Evolutionary conservation across 2,113 vertebrate species (phyloP).

Genomic region (Scartelaos histophorus): DNA sequence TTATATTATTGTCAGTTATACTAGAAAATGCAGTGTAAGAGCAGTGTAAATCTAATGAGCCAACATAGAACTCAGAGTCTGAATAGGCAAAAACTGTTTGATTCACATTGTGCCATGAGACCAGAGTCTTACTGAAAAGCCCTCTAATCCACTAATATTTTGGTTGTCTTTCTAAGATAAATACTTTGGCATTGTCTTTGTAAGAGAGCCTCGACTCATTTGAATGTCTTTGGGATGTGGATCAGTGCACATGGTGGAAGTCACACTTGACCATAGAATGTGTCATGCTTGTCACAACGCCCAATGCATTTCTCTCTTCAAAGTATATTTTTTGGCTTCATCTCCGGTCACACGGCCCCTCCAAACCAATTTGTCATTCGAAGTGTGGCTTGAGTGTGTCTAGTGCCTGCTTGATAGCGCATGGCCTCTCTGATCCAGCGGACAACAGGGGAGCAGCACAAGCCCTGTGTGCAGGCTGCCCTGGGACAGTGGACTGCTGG

Average conservation of each 20-base stretch:
- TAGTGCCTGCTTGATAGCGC: constrained; percentile 77
- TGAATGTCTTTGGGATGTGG: constrained; percentile 67
- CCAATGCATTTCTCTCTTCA: constrained; percentile 70
- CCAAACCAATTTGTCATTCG: constrained; percentile 81
- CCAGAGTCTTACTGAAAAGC: constrained; percentile 57
- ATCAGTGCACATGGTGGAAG: constrained; percentile 59
- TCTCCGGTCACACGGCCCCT: constrained; percentile 67
- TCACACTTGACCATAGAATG: constrained; percentile 74
- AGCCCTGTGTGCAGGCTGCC: constrained; percentile 73
- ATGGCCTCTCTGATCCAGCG: constrained; percentile 78
- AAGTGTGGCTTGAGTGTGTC: constrained; percentile 71
- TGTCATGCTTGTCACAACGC: constrained; percentile 66
- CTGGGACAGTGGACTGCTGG: constrained; percentile 72
- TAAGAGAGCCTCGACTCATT: constrained; percentile 55
- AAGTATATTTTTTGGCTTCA: constrained; percentile 75
- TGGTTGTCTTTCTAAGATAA: constrained; percentile 71
- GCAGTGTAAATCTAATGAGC: background rate
- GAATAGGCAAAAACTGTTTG: constrained; percentile 25
- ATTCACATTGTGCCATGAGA: constrained; percentile 58
- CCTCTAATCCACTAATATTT: constrained; percentile 68
- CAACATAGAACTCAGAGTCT: constrained; percentile 28
- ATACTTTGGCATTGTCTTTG: constrained; percentile 67
- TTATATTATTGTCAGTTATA: too few relatives aligned
- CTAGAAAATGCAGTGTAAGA: background rate
- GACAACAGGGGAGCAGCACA: constrained; percentile 77